Conservation (phyloP, 1,140 invertebrate species). For the Heliconius nattereri region DNA sequence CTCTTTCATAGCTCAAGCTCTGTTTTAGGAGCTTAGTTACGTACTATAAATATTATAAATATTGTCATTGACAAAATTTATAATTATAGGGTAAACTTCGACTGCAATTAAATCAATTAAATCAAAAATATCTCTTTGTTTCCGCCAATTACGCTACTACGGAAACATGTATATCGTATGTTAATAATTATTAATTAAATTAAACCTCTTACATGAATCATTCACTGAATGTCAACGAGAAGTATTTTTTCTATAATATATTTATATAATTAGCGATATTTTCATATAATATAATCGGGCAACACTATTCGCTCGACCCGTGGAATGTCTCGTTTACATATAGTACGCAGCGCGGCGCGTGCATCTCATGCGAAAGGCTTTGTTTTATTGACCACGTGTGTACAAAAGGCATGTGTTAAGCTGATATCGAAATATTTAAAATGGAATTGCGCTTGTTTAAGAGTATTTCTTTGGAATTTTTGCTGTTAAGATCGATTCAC, state of each 20-base stretch:
- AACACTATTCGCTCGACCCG: constrained; percentile 19
- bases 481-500: neutral
- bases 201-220: neutral
- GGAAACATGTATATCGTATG: neutral
- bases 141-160: neutral
- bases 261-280: neutral
- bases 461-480: neutral
- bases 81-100: neutral
- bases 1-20: neutral
- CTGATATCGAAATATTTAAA: constrained; percentile 8
- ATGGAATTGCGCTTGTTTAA: constrained; percentile 6
- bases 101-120: neutral
- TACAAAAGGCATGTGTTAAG: constrained; percentile 16
- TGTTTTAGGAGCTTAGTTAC: neutral
- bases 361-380: constrained; percentile 37
- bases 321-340: constrained; percentile 49
- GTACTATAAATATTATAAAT: too few relatives aligned
- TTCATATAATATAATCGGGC: neutral
- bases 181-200: neutral
- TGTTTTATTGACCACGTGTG: constrained; percentile 28
- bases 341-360: constrained; percentile 18
- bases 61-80: too few relatives aligned
- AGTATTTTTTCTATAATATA: too few relatives aligned
- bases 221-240: neutral
- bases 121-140: neutral